Evolutionary conservation across 2,113 vertebrate genomes (phyloP), one percentile per base, ranked within the genome.

Genomic region (Halcyon senegalensis): DNA sequence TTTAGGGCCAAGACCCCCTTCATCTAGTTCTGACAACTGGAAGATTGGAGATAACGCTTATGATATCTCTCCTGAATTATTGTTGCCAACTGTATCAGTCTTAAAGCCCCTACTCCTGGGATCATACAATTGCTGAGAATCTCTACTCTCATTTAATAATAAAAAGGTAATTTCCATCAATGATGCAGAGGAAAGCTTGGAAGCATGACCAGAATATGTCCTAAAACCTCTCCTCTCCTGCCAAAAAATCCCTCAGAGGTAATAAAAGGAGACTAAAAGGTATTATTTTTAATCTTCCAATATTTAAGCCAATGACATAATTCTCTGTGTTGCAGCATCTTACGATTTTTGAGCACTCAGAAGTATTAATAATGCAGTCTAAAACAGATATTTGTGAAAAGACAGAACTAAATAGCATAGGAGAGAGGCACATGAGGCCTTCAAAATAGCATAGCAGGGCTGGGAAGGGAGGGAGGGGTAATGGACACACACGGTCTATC

Each of bases 111-210:
- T 73, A 24, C 94, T 96, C 85, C 46, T 90, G 95, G 94, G 95
- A 96, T 91, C 72, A 7, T 70, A 62, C 23, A 75, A 97, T 93
- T 94, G 84, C 94, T 91, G 84, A 96, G 93, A 95, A 96, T 73
- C 59, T 95, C 81, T 83, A 83, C 84, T 88, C 85, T 97, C 94
- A 86, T 96, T 96, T 97, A 95, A 96, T 95, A 96, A 95, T 96
- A 96, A 94, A 96, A 96, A 95, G 94, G 93, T 94, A 95, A 97
- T 97, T 96, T 97, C 87, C 92, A 94, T 93, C 95, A 96, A 94
- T 83, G 94, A 96, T 96, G 90, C 95, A 96, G 75, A 90, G 84
- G 78, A 95, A 96, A 96, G 92, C 96, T 94, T 96, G 95, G 95
- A 96, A 95, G 93, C 96, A 95, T 95, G 79, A 96, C 95, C 90